phyloP scores from a whole-genome alignment of 2,113 vertebrate species.

The Gambusia holbrooki region DNA sequence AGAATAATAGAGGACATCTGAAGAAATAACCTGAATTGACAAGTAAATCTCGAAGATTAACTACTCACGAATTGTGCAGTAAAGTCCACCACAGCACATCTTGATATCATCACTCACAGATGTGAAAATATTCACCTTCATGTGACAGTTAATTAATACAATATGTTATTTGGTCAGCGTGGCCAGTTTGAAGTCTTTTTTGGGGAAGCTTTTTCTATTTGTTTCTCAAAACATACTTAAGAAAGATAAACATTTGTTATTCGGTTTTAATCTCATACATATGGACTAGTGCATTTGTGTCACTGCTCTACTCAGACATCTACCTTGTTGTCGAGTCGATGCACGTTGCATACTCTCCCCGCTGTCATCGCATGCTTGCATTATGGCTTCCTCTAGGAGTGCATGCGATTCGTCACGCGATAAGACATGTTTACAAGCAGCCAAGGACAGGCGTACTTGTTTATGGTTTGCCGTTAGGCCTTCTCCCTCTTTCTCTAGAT shows the following conservation, averaged over 20 bases:
- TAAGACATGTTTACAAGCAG: conserved; percentile 60
- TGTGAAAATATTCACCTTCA: conserved; percentile 66
- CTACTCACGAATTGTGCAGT: conserved; percentile 5
- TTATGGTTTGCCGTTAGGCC: conserved; percentile 54
- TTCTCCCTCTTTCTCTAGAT: conserved; percentile 30
- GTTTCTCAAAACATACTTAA: conserved; percentile 46
- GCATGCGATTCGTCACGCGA: conserved; percentile 37
- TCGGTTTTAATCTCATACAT: neutral
- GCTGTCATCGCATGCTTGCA: conserved; percentile 31
- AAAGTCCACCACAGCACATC: conserved; percentile 23
- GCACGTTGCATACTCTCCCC: conserved; percentile 14
- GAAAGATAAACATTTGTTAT: conserved; percentile 23
- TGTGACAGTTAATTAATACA: conserved; percentile 45
- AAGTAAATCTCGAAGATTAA: conserved; percentile 38
- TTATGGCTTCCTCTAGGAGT: conserved; percentile 31
- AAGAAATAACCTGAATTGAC: conserved; percentile 23
- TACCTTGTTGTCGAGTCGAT: conserved; percentile 8
- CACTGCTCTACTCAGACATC: conserved; percentile 7
- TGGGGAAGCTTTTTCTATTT: conserved; percentile 21
- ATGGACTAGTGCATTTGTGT: neutral
- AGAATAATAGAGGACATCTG: conserved; percentile 24
- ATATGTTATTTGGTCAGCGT: conserved; percentile 44
- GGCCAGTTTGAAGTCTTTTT: conserved; percentile 23
- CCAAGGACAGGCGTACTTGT: conserved; percentile 42
- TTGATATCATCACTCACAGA: conserved; percentile 62